These are phyloP conservation scores for Tanytarsus gracilentus DNA, from an alignment of 2,888 invertebrate species.

Conservation along the genomic window DNA sequence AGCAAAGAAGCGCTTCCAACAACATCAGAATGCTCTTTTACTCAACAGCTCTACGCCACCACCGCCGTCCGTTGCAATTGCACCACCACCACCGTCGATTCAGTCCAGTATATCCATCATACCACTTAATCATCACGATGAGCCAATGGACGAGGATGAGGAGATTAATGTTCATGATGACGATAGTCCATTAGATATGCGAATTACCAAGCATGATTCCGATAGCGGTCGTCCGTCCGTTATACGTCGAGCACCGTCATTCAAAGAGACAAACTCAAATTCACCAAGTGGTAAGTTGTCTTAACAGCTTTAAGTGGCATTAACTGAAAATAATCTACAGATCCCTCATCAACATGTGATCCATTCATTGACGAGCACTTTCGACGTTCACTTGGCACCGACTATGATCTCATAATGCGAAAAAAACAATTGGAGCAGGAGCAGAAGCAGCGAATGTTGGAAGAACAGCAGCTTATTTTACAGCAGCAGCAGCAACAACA, in stretches of 20 bases:
- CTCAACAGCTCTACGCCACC: background rate
- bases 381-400: constrained; percentile 77
- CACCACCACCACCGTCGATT: background rate
- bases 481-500: constrained; percentile 32
- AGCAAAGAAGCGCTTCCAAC: constrained; percentile 11
- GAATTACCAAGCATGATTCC: constrained; percentile 26
- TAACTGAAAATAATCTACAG: constrained; percentile 41
- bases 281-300: constrained; percentile 5
- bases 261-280: constrained; percentile 23
- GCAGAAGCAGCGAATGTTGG: constrained; percentile 46
- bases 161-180: constrained; percentile 32
- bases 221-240: constrained; percentile 17
- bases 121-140: constrained; percentile 14
- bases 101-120: constrained; percentile 14
- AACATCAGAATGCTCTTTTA: too few relatives aligned
- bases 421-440: constrained; percentile 39
- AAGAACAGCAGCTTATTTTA: constrained; percentile 46
- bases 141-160: constrained; percentile 6
- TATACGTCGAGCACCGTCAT: constrained; percentile 22
- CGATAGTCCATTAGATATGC: constrained; percentile 30
- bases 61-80: background rate
- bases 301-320: background rate
- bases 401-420: constrained; percentile 41
- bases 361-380: constrained; percentile 94
- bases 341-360: constrained; percentile 70